Evolutionary conservation across 1,140 invertebrate species (phyloP).

Genomic region (Solenopsis fugax): DNA sequence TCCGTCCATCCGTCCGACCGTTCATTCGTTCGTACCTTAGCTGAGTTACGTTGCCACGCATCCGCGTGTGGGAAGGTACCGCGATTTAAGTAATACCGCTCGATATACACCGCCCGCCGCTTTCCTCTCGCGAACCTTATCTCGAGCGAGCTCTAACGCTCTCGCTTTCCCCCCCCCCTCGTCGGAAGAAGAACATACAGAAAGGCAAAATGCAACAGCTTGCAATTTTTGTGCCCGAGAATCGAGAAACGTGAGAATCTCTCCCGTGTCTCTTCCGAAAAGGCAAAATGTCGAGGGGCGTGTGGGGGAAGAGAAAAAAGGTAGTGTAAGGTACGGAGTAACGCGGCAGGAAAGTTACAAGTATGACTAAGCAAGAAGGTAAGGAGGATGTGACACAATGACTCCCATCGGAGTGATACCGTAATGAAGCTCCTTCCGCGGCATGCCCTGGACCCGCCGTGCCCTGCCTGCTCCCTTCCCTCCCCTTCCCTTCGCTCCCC

Average conservation of each 20-base stretch:
- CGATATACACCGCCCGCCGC: conserved; percentile 36
- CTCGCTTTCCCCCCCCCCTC: not conserved
- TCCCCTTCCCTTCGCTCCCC: conserved; percentile 68
- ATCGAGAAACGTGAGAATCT: too few relatives aligned
- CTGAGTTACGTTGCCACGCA: conserved; percentile 46
- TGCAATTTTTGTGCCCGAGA: not conserved
- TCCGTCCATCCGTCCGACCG: conserved; percentile 29
- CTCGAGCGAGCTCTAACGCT: not conserved
- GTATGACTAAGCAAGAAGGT: conserved; percentile 77
- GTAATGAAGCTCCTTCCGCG: conserved; percentile 69
- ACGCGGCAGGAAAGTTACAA: conserved; percentile 73
- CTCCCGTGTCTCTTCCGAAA: not conserved
- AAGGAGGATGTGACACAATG: conserved; percentile 73
- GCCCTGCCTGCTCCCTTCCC: too few relatives aligned
- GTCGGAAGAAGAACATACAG: too few relatives aligned
- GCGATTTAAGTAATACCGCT: conserved; percentile 74
- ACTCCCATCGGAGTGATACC: conserved; percentile 77
- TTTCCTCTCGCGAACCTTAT: conserved; percentile 10
- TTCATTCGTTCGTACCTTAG: conserved; percentile 60
- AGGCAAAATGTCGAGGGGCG: not conserved
- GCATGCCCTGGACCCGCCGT: conserved; percentile 66
- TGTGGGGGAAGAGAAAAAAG: conserved; percentile 31
- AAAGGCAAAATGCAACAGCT: not conserved
- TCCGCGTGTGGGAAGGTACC: conserved; percentile 66
- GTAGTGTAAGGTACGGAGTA: conserved; percentile 33